Evolutionary conservation across 1,140 invertebrate species (phyloP), one percentile per base, ranked within the genome.

Genomic region (Drosophila pallidifrons): DNA sequence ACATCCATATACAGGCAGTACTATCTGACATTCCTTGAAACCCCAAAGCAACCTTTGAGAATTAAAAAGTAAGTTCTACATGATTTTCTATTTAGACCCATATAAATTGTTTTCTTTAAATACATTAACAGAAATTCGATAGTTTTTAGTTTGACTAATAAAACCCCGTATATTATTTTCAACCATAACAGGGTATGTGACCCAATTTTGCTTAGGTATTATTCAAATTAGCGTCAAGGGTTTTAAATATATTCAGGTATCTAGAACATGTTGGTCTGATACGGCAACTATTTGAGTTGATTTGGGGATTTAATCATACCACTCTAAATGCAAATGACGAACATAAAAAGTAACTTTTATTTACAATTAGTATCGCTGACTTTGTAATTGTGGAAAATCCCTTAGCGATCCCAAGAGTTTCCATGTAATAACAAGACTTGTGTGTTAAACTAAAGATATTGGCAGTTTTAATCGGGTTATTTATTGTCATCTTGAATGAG

Each of bases 241-340:
- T 30, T 28, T 11, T 1, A 3, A 6, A 28, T 32, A 10, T 3
- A 54, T 54, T 3, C 28, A 54, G 28, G 30, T 54, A 54, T 54
- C n/a, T 54, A 15, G 30, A 35, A 35, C 51, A 54, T 54, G 15
- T 43, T 43, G 11, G 11, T 38, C 2, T 43, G 35, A 58, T 46
- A 46, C 8, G n/a, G 13, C 25, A 25, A 32, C 49, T 5, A 3
- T 52, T 52, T 8, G 2, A 10, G 7, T 6, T 30, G 6, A 38
- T 30, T 65, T 41, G 16, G 28, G 30, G n/a, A 52, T 67, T 35
- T 43, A 66, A 38, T 38, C 55, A 10, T 35, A 45, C 8, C 6
- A 32, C 10, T 60, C n/a, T 5, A 68, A 41, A 60, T 68, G 38
- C n/a, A 67, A 69, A 69, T 69, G 43, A 35, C 2, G n/a, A 7